Evolutionary conservation across 2,888 invertebrate species (phyloP).

Genomic region (Lithophane ornitopus): DNA sequence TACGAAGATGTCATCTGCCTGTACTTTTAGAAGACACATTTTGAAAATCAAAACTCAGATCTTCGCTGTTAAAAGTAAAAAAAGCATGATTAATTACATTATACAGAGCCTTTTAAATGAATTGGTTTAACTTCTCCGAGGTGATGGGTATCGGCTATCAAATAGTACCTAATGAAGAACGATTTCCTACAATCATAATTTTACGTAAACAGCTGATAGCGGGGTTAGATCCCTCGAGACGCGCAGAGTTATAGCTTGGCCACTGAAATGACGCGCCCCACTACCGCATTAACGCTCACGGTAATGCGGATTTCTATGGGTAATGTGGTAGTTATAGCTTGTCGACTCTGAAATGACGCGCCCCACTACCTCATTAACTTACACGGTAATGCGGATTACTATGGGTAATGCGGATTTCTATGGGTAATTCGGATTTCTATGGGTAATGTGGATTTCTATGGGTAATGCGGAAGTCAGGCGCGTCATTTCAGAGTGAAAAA

Average conservation of each 20-base stretch:
- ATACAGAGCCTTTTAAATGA: not conserved
- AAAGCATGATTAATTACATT: not conserved
- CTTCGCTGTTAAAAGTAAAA: not conserved
- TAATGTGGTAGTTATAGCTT: no score
- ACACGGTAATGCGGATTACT: no score
- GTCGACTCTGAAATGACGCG: no score
- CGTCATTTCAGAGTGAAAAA: no score
- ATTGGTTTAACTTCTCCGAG: not conserved
- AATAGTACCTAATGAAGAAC: not conserved
- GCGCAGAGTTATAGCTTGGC: not conserved
- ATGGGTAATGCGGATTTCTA: no score
- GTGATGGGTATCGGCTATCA: not conserved
- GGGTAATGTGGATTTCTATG: no score
- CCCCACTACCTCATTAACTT: no score
- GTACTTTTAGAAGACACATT: not conserved
- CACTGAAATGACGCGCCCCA: no score
- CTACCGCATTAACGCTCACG: no score
- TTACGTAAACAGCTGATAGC: not conserved
- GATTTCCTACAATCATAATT: not conserved
- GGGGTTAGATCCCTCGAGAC: not conserved
- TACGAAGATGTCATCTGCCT: not conserved
- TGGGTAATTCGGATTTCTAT: no score
- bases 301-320: no score
- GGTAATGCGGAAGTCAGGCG: no score
- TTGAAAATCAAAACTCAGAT: not conserved